A percentile compares a stretch with the other conserved stretches of the same genome.
phyloP scores from a whole-genome alignment of 2,113 vertebrate genomes.

The Sapajus apella region DNA sequence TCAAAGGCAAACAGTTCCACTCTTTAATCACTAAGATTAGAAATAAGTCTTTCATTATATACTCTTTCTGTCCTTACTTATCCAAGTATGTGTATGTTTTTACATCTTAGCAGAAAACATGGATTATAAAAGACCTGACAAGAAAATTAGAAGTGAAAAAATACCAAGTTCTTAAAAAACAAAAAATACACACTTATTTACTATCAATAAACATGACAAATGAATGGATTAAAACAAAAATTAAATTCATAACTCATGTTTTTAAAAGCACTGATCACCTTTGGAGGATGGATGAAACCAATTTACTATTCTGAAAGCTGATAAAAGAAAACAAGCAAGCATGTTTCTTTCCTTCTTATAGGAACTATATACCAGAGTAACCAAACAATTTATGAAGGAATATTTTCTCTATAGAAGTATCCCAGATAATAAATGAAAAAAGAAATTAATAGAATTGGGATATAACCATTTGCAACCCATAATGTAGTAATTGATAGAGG shows the following conservation, averaged over 20 bases:
- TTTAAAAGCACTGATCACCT: background rate
- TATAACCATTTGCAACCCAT: background rate
- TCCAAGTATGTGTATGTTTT: background rate
- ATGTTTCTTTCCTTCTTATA: background rate
- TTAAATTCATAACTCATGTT: background rate
- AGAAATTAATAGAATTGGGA: constrained; percentile 20
- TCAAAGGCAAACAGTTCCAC: constrained; percentile 31
- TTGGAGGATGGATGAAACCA: constrained; percentile 6
- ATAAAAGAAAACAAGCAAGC: background rate
- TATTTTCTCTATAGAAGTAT: background rate
- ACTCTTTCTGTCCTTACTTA: background rate
- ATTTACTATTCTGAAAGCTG: background rate
- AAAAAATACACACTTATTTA: background rate
- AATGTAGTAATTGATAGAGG: background rate
- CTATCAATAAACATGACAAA: background rate
- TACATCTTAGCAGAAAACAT: constrained; percentile 20
- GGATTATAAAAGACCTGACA: background rate
- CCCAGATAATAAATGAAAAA: background rate
- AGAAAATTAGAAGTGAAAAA: constrained; percentile 34
- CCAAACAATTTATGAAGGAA: background rate
- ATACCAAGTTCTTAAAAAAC: background rate
- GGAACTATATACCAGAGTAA: background rate
- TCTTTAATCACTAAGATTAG: background rate
- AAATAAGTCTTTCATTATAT: constrained; percentile 1
- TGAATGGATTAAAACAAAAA: background rate